A percentile compares a stretch with the other conserved stretches of the same genome.
Conservation (phyloP, 1,140 invertebrate genomes). For the Drosophila simulans region DNA sequence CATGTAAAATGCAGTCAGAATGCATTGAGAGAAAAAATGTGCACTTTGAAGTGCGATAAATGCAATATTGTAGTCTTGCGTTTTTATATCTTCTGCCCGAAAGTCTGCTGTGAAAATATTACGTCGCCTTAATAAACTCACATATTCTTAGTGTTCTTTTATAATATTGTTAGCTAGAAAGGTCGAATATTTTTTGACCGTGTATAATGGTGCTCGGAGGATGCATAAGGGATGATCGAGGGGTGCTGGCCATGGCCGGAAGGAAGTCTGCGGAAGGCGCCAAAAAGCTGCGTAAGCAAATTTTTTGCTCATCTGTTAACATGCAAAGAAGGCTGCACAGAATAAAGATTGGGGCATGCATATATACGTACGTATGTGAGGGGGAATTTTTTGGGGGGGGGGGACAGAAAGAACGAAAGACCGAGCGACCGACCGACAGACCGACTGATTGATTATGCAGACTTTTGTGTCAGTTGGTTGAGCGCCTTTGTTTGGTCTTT, state of each 20-base stretch:
- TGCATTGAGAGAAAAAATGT: not conserved
- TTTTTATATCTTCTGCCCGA: too few relatives aligned
- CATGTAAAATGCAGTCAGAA: slow-evolving; percentile 38
- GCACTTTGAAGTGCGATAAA: not conserved
- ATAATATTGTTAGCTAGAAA: too few relatives aligned
- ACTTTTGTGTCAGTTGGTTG: slow-evolving; percentile 77
- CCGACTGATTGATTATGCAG: slow-evolving; percentile 79
- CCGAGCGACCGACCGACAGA: slow-evolving; percentile 5
- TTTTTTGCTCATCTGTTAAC: slow-evolving; percentile 46
- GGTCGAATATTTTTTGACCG: not conserved
- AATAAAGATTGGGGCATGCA: slow-evolving; percentile 12
- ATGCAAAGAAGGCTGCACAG: slow-evolving; percentile 46
- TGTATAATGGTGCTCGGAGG: slow-evolving; percentile 23
- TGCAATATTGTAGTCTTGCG: too few relatives aligned
- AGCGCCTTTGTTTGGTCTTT: slow-evolving; percentile 66
- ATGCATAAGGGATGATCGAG: not conserved
- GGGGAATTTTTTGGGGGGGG: not conserved
- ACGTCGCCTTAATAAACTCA: too few relatives aligned
- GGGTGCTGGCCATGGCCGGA: slow-evolving; percentile 40
- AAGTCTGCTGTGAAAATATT: too few relatives aligned
- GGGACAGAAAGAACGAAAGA: not conserved
- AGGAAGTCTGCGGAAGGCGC: slow-evolving; percentile 64
- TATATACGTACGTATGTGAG: not conserved
- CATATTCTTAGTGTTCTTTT: too few relatives aligned
- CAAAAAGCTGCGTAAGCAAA: slow-evolving; percentile 75